Base-by-base conservation (phyloP, 2,113 vertebrate genomes). In the Phainopepla nitens region DNA sequence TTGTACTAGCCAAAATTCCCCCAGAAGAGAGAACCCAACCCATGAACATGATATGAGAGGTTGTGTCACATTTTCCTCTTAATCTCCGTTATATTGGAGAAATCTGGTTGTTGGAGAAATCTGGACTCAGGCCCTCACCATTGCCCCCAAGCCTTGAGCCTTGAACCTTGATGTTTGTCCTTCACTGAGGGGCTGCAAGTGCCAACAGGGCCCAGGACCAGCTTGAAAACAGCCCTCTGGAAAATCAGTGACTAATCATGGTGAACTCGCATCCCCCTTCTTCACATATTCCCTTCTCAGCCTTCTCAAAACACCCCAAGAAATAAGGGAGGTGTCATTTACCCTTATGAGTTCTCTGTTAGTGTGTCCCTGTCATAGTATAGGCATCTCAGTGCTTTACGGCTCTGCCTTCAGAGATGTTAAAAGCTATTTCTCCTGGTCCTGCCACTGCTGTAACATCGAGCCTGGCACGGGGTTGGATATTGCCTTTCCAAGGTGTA, bases 391-490 rank as follows among this genome's bases (percentile, higher is more conserved):
- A 50, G 66, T 58, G 44, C 25, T 87, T 95, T 91, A 65, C 49
- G 77, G 54, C 45, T 95, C 76, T 93, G 76, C 69, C 62, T 90
- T 83, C 61, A 72, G 87, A 96, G 71, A 31, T 83, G 90, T 92
- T 89, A 89, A 64, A 77, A 89, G 66, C 70, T 82, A n/a, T 89
- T 96, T 92, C 60, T 93, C 68, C 61, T 89, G 51, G 15, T 54
- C 10, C 49, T 85, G 66, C 77, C 81, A 90, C 56, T 87, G 75
- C 36, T 25, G 19, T 68, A 65, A 53, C 1, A 25, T 41, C 0
- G 1, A 60, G 45, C 28, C 53, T 82, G 64, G 70, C 54, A 28
- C 1, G 0, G 76, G 22, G 29, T 8, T 77, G 73, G 60, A 82
- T 61, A 29, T 11, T 16, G 31, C 42, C 20, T 27, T 84, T 79